A percentile compares a stretch with the other conserved stretches of the same genome.
Evolutionary conservation across 2,797 vertebrate species (phyloP).

Genomic region (Semotilus atromaculatus): DNA sequence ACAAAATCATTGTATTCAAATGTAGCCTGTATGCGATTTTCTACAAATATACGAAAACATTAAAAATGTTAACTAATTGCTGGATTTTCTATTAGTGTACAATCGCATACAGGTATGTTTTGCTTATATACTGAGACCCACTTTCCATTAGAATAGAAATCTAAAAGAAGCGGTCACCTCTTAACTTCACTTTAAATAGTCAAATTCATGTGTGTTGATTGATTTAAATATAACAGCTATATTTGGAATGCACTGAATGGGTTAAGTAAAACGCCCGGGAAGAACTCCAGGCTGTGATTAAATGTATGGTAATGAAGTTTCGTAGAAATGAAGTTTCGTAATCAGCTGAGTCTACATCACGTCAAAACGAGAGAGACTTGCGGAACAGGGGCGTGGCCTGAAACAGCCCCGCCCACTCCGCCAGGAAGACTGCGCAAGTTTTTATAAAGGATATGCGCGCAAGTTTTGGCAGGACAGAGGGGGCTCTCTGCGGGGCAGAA

Average conservation of each 20-base stretch:
- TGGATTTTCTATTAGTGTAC: neutral
- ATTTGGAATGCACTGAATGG: neutral
- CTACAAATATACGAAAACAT: neutral
- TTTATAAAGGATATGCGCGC: conserved; percentile 65
- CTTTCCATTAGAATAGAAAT: neutral
- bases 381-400: conserved; percentile 17
- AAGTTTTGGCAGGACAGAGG: conserved; percentile 50
- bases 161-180: too few species aligned
- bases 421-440: conserved; percentile 41
- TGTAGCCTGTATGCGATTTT: neutral
- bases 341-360: neutral
- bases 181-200: neutral
- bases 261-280: neutral
- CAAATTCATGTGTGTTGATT: neutral
- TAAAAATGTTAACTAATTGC: neutral
- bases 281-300: neutral
- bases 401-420: conserved; percentile 42
- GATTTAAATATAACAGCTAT: neutral
- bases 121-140: neutral
- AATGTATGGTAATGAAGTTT: neutral
- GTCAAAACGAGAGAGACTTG: neutral
- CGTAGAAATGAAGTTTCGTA: neutral
- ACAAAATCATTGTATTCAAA: neutral
- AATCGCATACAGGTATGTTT: neutral
- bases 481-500: conserved; percentile 60